These are phyloP conservation scores for Rhagium mordax DNA, from an alignment of 2,888 invertebrate species.

Conservation along the genomic window DNA sequence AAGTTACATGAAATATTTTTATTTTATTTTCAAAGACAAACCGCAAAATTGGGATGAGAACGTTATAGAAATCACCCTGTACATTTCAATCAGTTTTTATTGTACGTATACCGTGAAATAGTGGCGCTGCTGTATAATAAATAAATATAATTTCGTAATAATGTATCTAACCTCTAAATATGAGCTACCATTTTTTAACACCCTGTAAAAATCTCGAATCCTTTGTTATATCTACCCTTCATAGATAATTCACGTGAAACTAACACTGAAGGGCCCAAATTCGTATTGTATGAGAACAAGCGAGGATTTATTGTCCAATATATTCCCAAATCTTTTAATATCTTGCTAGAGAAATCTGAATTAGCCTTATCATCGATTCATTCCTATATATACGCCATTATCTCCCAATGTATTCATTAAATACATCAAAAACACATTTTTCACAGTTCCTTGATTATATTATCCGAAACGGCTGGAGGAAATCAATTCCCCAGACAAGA, in stretches of 20 bases:
- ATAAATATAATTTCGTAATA: not conserved
- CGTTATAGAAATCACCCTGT: no score
- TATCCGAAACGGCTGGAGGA: no score
- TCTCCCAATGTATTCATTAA: not conserved
- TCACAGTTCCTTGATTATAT: no score
- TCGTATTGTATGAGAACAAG: not conserved
- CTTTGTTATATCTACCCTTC: not conserved
- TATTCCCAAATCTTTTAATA: not conserved
- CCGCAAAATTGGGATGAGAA: no score
- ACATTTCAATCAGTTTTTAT: no score
- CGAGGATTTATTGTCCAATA: not conserved
- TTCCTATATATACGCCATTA: not conserved
- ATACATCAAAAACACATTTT: no score
- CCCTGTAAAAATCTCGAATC: not conserved
- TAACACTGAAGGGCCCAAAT: not conserved
- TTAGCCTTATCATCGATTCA: not conserved
- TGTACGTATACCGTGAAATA: no score
- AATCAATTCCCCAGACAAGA: no score
- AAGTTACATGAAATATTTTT: no score
- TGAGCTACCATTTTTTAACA: not conserved
- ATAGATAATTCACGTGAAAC: not conserved
- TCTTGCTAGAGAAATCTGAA: not conserved
- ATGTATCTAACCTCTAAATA: not conserved
- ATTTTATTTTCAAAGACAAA: no score
- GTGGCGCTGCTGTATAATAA: not conserved